phyloP scores from a whole-genome alignment of 2,113 vertebrate genomes.

The Erythrocebus patas region DNA sequence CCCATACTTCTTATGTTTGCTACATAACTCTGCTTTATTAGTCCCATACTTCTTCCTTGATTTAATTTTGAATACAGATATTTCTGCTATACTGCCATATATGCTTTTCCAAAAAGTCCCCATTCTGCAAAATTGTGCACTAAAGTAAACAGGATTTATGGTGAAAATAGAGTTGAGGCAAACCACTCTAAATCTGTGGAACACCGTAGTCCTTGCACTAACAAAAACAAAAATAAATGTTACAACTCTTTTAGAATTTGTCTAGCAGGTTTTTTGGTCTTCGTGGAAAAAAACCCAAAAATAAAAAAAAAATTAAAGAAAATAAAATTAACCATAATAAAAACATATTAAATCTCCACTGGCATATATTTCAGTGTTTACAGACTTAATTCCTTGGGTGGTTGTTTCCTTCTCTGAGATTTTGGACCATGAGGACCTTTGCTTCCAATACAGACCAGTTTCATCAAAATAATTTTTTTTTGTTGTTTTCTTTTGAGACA shows the following conservation, averaged over 20 bases:
- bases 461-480: not conserved
- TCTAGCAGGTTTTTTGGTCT: no score
- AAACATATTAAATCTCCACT: not conserved
- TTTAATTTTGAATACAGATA: not conserved
- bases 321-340: not conserved
- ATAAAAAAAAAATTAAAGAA: no score
- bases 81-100: not conserved
- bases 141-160: not conserved
- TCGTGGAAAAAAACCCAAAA: no score
- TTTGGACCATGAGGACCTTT: not conserved
- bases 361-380: not conserved
- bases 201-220: not conserved
- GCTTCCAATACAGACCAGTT: not conserved
- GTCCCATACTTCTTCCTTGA: not conserved
- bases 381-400: not conserved
- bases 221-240: no score
- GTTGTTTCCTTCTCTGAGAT: not conserved
- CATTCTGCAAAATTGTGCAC: not conserved
- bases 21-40: not conserved
- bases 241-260: no score
- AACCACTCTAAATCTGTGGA: not conserved
- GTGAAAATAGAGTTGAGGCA: not conserved
- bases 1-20: not conserved
- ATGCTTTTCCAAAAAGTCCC: not conserved
- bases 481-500: no score